Percentiles rank a stretch among this genome's conserved stretches.
Evolutionary conservation across 2,888 invertebrate genomes (phyloP).

Genomic region (Pseudeuparius sepicola): DNA sequence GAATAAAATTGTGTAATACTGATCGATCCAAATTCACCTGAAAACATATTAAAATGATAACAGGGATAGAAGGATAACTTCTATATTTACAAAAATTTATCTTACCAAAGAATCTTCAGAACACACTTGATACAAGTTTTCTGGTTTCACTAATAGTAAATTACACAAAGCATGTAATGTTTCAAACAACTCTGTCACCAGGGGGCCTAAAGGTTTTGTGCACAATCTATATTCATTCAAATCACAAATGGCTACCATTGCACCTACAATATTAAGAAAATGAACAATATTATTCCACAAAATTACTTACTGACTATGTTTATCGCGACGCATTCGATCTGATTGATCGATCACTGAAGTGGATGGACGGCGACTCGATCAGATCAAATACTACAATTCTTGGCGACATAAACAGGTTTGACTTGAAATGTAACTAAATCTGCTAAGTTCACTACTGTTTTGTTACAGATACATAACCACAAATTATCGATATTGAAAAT

Average conservation of each 20-base stretch:
- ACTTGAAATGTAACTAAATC: no score
- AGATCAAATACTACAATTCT: no score
- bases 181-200: conserved; percentile 86
- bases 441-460: no score
- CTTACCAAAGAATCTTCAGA: conserved; percentile 85
- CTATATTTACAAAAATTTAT: background rate
- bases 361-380: no score
- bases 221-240: conserved; percentile 93
- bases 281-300: no score
- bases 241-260: conserved; percentile 97
- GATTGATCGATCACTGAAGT: no score
- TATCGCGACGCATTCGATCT: no score
- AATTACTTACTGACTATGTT: no score
- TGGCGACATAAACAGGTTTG: no score
- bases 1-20: conserved; percentile 86
- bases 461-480: no score
- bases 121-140: conserved; percentile 92
- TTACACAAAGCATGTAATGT: conserved; percentile 93
- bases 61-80: conserved; percentile 5
- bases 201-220: conserved; percentile 62
- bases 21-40: conserved; percentile 86
- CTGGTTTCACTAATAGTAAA: conserved; percentile 86
- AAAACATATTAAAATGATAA: conserved; percentile 32
- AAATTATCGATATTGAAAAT: no score
- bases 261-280: conserved; percentile 62